These are phyloP conservation scores for Urocyon cinereoargenteus DNA, from an alignment of 2,797 vertebrate species.

Conservation along the genomic window DNA sequence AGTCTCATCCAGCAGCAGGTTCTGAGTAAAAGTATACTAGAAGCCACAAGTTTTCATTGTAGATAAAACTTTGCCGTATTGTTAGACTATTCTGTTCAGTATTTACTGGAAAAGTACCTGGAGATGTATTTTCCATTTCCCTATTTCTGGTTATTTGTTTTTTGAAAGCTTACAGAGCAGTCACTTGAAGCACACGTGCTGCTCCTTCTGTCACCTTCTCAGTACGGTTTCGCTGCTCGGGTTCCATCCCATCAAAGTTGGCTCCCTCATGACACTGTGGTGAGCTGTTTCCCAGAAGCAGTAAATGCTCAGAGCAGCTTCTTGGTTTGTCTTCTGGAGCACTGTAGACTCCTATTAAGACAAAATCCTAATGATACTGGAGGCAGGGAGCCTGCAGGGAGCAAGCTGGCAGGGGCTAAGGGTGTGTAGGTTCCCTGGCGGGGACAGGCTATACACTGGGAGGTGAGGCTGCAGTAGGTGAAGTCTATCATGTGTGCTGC, in stretches of 20 bases:
- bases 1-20: background rate
- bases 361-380: no score
- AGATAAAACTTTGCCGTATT: background rate
- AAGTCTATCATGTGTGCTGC: slow-evolving; percentile 52
- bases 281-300: background rate
- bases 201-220: fast-evolving
- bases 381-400: no score
- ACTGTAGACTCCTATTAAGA: background rate
- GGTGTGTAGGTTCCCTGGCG: background rate
- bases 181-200: fast-evolving
- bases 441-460: fast-evolving
- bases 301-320: background rate
- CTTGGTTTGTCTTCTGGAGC: background rate
- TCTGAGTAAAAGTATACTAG: background rate
- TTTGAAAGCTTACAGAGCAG: background rate
- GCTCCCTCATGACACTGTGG: background rate
- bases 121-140: background rate
- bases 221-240: background rate
- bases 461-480: background rate
- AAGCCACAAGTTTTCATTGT: background rate
- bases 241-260: background rate
- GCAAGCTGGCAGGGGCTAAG: background rate
- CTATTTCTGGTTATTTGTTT: background rate
- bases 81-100: background rate
- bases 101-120: background rate